Evolutionary conservation across 2,113 vertebrate species (phyloP).

Genomic region (cat (Felis catus)): F.catus_Fca126_mat1.0 CM031415.1:10895001-10895500

Average conservation of each 20-base stretch:
- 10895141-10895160: too few species aligned
- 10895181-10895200: not conserved
- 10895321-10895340: not conserved
- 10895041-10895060: not conserved
- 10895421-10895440: not conserved
- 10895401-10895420: accelerated
- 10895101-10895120: not conserved
- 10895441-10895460: not conserved
- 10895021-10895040: not conserved
- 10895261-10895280: not conserved
- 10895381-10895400: too few species aligned
- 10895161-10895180: not conserved
- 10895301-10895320: not conserved
- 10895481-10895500: conserved; percentile 2
- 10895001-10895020: not conserved
- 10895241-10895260: not conserved
- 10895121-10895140: not conserved
- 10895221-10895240: not conserved
- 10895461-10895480: not conserved
- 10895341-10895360: not conserved
- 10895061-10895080: not conserved
- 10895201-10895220: not conserved
- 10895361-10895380: not conserved
- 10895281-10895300: not conserved
- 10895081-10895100: not conserved